phyloP scores from a whole-genome alignment of 2,888 invertebrate species.

The Amphipoea oculea region DNA sequence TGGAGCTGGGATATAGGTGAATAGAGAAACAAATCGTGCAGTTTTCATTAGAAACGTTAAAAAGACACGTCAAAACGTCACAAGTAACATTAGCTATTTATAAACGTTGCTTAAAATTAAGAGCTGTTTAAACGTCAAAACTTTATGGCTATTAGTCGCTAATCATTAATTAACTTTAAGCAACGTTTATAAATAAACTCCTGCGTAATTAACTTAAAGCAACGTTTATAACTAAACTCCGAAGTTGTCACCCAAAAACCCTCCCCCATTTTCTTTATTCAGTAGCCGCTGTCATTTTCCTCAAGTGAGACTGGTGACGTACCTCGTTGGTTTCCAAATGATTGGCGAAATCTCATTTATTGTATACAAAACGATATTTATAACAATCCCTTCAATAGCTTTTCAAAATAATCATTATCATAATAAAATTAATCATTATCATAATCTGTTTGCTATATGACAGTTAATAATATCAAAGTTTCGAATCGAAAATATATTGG shows the following conservation, averaged over 20 bases:
- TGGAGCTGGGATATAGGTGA: background rate
- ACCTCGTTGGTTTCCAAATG: background rate
- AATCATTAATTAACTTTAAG: no score
- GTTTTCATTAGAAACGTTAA: no score
- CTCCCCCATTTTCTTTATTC: background rate
- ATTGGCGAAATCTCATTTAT: background rate
- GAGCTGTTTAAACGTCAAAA: no score
- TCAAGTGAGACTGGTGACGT: background rate
- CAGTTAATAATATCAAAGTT: background rate
- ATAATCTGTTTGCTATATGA: background rate
- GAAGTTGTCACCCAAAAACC: no score
- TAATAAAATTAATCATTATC: no score
- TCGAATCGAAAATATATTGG: background rate
- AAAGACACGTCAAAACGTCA: no score
- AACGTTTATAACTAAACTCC: no score
- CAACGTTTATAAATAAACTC: no score
- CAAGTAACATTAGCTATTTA: no score
- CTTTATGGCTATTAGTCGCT: no score
- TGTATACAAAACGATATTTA: background rate
- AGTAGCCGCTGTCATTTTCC: background rate
- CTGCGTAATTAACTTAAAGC: no score
- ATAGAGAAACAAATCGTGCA: slow-evolving; percentile 6
- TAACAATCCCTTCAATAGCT: background rate
- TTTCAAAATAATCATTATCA: background rate
- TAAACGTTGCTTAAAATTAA: background rate